phyloP scores from a whole-genome alignment of 2,888 invertebrate species.

The Metellina segmentata region DNA sequence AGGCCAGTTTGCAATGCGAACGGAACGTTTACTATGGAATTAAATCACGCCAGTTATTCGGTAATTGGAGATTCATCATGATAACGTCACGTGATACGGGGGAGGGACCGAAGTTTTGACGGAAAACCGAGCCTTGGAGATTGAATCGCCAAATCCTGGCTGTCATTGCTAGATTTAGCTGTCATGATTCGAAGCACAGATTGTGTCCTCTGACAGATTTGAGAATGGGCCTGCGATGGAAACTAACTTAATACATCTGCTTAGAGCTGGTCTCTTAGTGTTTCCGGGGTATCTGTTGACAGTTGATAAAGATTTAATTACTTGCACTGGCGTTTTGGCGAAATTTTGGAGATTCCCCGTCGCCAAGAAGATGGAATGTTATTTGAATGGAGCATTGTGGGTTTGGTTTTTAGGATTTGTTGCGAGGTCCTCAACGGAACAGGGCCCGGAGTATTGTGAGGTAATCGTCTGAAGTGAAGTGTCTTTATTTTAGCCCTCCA shows the following conservation, averaged over 20 bases:
- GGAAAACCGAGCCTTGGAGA: neutral
- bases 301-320: constrained; percentile 1
- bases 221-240: neutral
- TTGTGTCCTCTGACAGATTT: neutral
- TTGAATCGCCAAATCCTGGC: neutral
- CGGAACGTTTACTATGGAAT: constrained; percentile 21
- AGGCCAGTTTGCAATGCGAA: neutral
- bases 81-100: neutral
- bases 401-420: neutral
- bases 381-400: neutral
- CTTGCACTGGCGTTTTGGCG: neutral
- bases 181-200: neutral
- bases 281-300: no score
- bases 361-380: neutral
- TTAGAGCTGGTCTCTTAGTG: no score
- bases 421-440: no score
- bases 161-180: neutral
- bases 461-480: no score
- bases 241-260: no score
- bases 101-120: constrained; percentile 13
- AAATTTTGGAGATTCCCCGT: neutral
- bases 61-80: constrained; percentile 41
- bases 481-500: no score
- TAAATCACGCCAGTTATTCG: constrained; percentile 42
- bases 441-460: no score